A percentile compares a stretch with the other conserved stretches of the same genome.
Conservation (phyloP, 2,113 vertebrate species). For the Emydura subglobosa region DNA sequence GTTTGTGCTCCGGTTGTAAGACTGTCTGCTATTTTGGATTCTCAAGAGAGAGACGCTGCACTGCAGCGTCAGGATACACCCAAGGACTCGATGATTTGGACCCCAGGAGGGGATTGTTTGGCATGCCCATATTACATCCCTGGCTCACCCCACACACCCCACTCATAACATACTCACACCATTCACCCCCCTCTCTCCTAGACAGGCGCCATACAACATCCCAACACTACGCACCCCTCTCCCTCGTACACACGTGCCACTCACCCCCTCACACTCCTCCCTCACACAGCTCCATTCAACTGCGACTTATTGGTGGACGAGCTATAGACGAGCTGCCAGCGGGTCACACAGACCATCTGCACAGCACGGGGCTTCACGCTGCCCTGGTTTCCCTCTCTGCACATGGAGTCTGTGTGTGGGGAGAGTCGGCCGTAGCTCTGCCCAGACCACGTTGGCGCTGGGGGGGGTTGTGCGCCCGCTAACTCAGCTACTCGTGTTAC, state of each 20-base stretch:
- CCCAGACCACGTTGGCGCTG: neutral
- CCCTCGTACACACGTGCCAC: neutral
- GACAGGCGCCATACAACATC: neutral
- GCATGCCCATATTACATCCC: neutral
- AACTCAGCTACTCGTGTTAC: neutral
- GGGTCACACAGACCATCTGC: neutral
- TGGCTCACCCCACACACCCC: neutral
- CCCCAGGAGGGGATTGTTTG: neutral
- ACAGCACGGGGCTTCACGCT: neutral
- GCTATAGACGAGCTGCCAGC: neutral
- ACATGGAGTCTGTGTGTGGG: neutral
- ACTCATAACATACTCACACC: neutral
- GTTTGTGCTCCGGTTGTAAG: neutral
- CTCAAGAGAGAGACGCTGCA: too few relatives aligned
- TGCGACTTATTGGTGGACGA: neutral
- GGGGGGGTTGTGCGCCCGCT: neutral
- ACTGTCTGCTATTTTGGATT: neutral
- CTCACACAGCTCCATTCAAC: neutral
- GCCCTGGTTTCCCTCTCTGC: neutral
- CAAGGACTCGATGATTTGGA: too few relatives aligned
- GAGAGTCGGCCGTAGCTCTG: neutral
- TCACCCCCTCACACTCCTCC: neutral
- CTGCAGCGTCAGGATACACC: too few relatives aligned
- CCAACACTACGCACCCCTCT: neutral
- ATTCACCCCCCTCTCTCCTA: neutral